These are phyloP conservation scores for Neomonachus schauinslandi DNA, from an alignment of 2,113 vertebrate genomes.

Conservation along the genomic window DNA sequence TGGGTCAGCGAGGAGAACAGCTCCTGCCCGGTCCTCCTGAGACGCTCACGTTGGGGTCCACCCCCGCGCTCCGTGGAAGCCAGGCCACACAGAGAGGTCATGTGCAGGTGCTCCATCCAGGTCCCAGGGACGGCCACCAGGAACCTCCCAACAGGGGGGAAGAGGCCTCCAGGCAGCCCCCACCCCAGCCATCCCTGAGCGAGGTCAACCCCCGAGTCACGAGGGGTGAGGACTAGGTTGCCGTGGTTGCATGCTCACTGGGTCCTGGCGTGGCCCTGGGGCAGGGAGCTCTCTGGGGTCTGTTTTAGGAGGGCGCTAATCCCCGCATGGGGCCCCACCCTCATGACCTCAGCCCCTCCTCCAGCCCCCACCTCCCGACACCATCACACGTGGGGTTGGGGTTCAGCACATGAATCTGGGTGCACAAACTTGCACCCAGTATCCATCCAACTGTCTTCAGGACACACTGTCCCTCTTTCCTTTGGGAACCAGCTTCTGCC, in stretches of 20 bases:
- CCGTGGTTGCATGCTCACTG: no score
- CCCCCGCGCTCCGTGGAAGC: neutral
- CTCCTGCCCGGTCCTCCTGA: neutral
- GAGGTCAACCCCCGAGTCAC: neutral
- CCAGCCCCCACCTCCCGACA: neutral
- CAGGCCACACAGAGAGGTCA: neutral
- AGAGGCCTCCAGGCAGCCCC: neutral
- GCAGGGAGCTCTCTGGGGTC: neutral
- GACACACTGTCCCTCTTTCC: neutral
- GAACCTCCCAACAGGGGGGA: neutral
- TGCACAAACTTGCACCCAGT: neutral
- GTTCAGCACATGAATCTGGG: neutral
- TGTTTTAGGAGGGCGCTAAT: neutral
- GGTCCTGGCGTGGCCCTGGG: neutral
- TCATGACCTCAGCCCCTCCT: neutral
- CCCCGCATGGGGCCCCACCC: neutral
- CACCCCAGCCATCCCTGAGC: neutral
- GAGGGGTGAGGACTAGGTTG: neutral
- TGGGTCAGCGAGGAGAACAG: neutral
- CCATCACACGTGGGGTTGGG: neutral
- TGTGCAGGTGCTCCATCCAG: rapidly evolving
- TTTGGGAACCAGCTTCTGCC: neutral
- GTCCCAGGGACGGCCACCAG: neutral
- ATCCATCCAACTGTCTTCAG: neutral
- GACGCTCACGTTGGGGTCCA: neutral